Evolutionary conservation across 1,140 invertebrate species (phyloP).

Genomic region (Atta colombica): DNA sequence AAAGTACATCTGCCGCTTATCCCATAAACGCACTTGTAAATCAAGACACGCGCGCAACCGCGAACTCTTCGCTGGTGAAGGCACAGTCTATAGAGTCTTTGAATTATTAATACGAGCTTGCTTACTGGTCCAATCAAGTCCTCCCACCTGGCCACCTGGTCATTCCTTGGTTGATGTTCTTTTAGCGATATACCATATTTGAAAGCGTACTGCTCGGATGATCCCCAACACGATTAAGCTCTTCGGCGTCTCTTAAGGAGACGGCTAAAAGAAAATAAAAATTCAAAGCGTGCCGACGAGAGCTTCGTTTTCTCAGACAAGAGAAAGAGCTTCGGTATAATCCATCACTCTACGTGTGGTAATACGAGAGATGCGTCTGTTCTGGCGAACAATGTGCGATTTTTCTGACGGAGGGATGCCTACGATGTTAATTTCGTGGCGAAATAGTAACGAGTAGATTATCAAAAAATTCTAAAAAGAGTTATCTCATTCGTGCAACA

Average conservation of each 20-base stretch:
- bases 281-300: conserved; percentile 70
- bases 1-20: conserved; percentile 82
- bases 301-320: conserved; percentile 55
- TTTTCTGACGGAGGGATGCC: neutral
- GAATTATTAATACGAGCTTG: conserved; percentile 83
- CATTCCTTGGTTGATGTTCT: conserved; percentile 75
- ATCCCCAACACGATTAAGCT: conserved; percentile 75
- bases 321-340: conserved; percentile 65
- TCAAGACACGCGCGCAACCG: conserved; percentile 76
- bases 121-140: conserved; percentile 82
- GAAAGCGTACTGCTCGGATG: conserved; percentile 76
- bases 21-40: conserved; percentile 84
- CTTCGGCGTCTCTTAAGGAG: conserved; percentile 71
- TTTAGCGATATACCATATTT: conserved; percentile 75
- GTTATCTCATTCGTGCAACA: neutral
- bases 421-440: neutral
- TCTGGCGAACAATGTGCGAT: neutral
- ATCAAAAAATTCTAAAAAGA: neutral
- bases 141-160: conserved; percentile 81
- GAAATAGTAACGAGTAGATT: neutral
- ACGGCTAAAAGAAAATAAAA: conserved; percentile 7
- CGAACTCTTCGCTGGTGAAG: conserved; percentile 60
- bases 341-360: conserved; percentile 66
- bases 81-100: conserved; percentile 71
- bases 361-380: conserved; percentile 26